A percentile compares a stretch with the other conserved stretches of the same genome.
phyloP scores from a whole-genome alignment of 1,140 invertebrate genomes.

The Cyphomyrmex costatus region DNA sequence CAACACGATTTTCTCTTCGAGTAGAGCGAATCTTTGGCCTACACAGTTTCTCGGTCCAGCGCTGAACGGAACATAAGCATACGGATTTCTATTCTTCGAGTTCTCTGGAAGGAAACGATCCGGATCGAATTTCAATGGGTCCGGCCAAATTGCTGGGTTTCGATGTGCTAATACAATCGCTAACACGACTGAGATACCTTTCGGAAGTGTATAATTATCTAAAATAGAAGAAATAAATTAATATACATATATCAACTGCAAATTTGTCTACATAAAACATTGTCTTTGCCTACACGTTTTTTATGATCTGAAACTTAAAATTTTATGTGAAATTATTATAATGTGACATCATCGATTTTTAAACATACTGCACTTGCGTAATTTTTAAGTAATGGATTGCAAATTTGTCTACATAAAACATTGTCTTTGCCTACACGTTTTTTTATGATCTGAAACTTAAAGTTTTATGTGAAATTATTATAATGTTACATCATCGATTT shows the following conservation, averaged over 20 bases:
- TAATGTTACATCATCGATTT: too few relatives aligned
- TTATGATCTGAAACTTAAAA: too few relatives aligned
- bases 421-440: too few relatives aligned
- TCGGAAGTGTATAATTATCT: constrained; percentile 79
- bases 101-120: constrained; percentile 88
- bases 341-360: too few relatives aligned
- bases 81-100: constrained; percentile 85
- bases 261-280: too few relatives aligned
- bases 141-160: constrained; percentile 86
- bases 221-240: constrained; percentile 41
- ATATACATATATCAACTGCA: neutral
- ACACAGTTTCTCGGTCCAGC: constrained; percentile 77
- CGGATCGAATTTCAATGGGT: constrained; percentile 91
- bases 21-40: constrained; percentile 84
- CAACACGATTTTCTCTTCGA: constrained; percentile 88
- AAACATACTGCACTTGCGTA: too few relatives aligned
- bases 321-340: too few relatives aligned
- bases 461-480: too few relatives aligned
- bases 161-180: constrained; percentile 88
- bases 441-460: too few relatives aligned
- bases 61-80: constrained; percentile 87
- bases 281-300: too few relatives aligned
- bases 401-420: too few relatives aligned
- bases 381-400: too few relatives aligned
- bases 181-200: constrained; percentile 83